Base-by-base conservation (phyloP, 2,113 vertebrate species). In the Rhombomys opimus region DNA sequence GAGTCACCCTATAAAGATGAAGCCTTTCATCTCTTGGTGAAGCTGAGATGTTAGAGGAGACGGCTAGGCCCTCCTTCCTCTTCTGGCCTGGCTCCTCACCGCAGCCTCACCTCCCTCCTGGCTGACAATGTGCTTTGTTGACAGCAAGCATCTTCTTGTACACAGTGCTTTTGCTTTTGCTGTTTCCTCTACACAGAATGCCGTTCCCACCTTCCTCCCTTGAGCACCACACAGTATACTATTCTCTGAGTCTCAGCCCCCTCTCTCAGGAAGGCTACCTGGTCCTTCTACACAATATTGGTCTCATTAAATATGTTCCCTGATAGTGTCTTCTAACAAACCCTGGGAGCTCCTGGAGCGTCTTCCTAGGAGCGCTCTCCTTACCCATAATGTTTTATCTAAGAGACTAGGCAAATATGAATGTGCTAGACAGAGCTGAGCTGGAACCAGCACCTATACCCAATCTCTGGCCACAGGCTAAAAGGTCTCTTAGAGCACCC, bases 191-290 rank as follows among this genome's bases (percentile, higher is more conserved):
- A 68, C 23, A 22, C 68, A 14, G 76, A 80, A 46, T 75, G 22
- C 6, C 89, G 59, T 3, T 38, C 32, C 17, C 11, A 1, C 54
- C 10, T n/a, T 75, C 38, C 30, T 89, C 2, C 54, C 22, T 23
- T 80, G 88, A 59, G 9, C 65, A 46, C 67, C 63, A 17, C 22
- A 13, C 27, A 63, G 67, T 73, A 14, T 8, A 22, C 10, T 73
- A 3, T 70, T 23, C 65, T 87, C 92, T 35, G 63, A 89, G 57
- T 32, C 30, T n/a, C 35, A 78, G 81, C 38, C 54, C 0, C 20
- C 4, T 93, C 89, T 75, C 70, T 80, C 82, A 30, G 78, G 90
- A 95, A 95, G 46, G 70, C 95, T 46, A 46, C 80, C 80, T 67
- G 76, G 50, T 61, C 76, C n/a, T 84, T 46, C 6, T 0, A 22